Evolutionary conservation across 2,113 vertebrate genomes (phyloP), one percentile per base, ranked within the genome.

Genomic region (Hippolais icterina): DNA sequence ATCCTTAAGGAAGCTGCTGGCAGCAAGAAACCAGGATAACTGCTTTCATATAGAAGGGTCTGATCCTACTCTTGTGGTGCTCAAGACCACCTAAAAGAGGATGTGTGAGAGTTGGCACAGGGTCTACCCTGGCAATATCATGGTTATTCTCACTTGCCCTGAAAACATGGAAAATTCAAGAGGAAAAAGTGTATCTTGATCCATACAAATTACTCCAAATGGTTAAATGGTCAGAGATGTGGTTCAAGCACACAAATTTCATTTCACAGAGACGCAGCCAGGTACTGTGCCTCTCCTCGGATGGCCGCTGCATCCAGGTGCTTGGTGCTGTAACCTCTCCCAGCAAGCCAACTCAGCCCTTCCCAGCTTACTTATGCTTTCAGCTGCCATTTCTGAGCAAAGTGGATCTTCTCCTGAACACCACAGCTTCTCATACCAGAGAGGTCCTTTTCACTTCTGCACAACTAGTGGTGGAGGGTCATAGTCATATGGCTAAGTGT

Each of bases 241-340:
- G 28, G 18, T 44, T 63, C 63, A 66, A 77, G 59, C 35, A 63
- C 33, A 39, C 1, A 10, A 12, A 19, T 65, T 83, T 86, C 4
- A 5, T 53, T 74, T 83, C 2, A 0, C 63, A 81, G 76, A 77
- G 41, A 9, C 0, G 0, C 49, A 68, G 44, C 8, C 0, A 1
- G 50, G 39, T 54, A 17, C 46, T 33, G 49, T 89, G 61, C 15
- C 74, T 65, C 33, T 33, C 33, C 54, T 61, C 1, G 1, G 29
- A 49, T 0, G 0, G 49, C 28, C 0, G 0, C 65, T 33, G 53
- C 41, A 79, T 47, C 31, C 46, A 59, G 27, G 9, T 63, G 54
- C 42, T 2, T 1, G 1, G 7, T 15, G 5, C 28, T 77, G 54
- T 25, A 61, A 54, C 29, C 8, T 56, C 63, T 47, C 39, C 47